These are phyloP conservation scores for Sepioteuthis lessoniana DNA, from an alignment of 2,888 invertebrate genomes.

Conservation along the genomic window DNA sequence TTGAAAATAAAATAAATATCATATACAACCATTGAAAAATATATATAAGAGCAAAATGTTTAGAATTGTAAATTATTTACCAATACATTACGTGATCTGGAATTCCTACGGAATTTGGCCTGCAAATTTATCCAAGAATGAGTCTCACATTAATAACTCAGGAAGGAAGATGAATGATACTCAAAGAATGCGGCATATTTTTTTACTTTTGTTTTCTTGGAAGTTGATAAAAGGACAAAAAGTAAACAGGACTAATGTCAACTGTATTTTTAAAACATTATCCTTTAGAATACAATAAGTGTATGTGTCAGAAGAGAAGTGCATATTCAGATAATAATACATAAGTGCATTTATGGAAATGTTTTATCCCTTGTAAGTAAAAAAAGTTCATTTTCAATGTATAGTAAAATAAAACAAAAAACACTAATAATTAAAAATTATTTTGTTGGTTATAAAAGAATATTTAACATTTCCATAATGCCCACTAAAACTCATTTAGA, in stretches of 20 bases:
- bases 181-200: neutral
- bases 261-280: neutral
- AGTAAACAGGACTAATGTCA: neutral
- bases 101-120: slow-evolving; percentile 49
- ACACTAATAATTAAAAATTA: neutral
- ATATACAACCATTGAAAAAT: slow-evolving; percentile 21
- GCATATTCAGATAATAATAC: no score
- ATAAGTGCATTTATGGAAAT: no score
- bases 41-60: slow-evolving; percentile 40
- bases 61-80: slow-evolving; percentile 48
- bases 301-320: neutral
- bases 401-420: no score
- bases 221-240: neutral
- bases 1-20: slow-evolving; percentile 33
- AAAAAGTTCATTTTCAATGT: no score
- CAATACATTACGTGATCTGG: slow-evolving; percentile 48
- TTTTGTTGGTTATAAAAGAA: neutral
- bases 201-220: neutral
- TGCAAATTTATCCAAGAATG: slow-evolving; percentile 47
- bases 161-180: slow-evolving; percentile 44
- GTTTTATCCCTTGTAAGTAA: no score
- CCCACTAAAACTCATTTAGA: neutral
- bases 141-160: slow-evolving; percentile 45
- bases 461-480: neutral
- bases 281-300: neutral